These are phyloP conservation scores for Anoura caudifer DNA, from an alignment of 2,113 vertebrate genomes.

Conservation along the genomic window DNA sequence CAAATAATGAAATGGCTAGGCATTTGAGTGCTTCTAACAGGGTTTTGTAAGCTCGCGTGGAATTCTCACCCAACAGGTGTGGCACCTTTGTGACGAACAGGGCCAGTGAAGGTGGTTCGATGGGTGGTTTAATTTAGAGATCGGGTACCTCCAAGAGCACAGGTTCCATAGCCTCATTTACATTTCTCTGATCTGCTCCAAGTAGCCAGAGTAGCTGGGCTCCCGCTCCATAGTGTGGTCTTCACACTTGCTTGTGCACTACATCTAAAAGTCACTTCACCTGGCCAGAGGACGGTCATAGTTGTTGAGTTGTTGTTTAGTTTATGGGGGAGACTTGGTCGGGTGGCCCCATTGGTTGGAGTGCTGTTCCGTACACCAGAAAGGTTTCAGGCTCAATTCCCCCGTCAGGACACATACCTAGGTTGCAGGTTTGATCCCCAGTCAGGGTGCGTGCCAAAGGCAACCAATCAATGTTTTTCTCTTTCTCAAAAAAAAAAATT, in stretches of 20 bases:
- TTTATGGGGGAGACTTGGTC: no score
- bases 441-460: no score
- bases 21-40: slow-evolving; percentile 37
- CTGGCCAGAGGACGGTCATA: neutral
- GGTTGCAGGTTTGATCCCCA: no score
- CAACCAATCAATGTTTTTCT: no score
- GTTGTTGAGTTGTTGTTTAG: neutral
- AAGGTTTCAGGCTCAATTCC: no score
- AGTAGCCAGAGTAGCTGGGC: no score
- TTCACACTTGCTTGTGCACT: neutral
- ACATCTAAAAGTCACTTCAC: neutral
- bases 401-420: no score
- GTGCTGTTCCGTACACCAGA: no score
- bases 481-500: no score
- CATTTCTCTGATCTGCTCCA: neutral
- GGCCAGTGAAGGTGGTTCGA: neutral
- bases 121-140: slow-evolving; percentile 32
- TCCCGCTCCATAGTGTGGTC: neutral
- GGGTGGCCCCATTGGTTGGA: no score
- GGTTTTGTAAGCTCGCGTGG: neutral
- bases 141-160: neutral
- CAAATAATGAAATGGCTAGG: slow-evolving; percentile 42
- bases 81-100: neutral
- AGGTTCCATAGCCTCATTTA: neutral
- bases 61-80: neutral